These are phyloP conservation scores for Hestina assimilis DNA, from an alignment of 1,140 invertebrate genomes.

Conservation along the genomic window DNA sequence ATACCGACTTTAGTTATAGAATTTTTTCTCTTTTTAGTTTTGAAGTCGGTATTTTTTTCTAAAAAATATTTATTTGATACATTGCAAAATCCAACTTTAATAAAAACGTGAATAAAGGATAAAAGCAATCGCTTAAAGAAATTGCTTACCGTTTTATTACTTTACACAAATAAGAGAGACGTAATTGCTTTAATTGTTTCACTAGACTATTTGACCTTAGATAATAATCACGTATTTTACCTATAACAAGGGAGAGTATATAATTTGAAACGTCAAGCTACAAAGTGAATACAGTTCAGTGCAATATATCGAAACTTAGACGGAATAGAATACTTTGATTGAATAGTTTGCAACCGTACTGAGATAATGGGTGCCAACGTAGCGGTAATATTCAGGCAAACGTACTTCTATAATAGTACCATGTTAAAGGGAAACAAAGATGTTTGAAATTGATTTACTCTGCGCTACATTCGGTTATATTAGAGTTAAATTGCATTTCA, in stretches of 20 bases:
- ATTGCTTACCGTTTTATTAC: too few relatives aligned
- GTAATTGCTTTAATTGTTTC: too few relatives aligned
- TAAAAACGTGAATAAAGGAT: too few relatives aligned
- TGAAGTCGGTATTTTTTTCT: too few relatives aligned
- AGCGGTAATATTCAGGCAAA: slow-evolving; percentile 7
- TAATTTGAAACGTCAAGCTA: neutral
- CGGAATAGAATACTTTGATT: slow-evolving; percentile 10
- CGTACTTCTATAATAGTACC: neutral
- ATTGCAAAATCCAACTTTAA: too few relatives aligned
- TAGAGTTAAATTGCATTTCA: slow-evolving; percentile 1
- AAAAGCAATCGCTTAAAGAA: too few relatives aligned
- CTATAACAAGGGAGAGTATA: neutral
- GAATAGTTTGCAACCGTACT: slow-evolving; percentile 1
- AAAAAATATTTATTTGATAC: too few relatives aligned
- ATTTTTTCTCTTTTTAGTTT: too few relatives aligned
- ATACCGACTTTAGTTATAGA: too few relatives aligned
- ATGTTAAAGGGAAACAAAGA: slow-evolving; percentile 4
- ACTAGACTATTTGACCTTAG: too few relatives aligned
- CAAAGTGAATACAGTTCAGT: neutral
- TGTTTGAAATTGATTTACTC: slow-evolving; percentile 4
- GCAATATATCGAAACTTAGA: neutral
- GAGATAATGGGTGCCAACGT: neutral
- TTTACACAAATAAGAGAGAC: too few relatives aligned
- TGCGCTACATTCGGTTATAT: neutral
- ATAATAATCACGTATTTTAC: too few relatives aligned